These are phyloP conservation scores for Musca vetustissima DNA, from an alignment of 1,140 invertebrate species.

Conservation along the genomic window DNA sequence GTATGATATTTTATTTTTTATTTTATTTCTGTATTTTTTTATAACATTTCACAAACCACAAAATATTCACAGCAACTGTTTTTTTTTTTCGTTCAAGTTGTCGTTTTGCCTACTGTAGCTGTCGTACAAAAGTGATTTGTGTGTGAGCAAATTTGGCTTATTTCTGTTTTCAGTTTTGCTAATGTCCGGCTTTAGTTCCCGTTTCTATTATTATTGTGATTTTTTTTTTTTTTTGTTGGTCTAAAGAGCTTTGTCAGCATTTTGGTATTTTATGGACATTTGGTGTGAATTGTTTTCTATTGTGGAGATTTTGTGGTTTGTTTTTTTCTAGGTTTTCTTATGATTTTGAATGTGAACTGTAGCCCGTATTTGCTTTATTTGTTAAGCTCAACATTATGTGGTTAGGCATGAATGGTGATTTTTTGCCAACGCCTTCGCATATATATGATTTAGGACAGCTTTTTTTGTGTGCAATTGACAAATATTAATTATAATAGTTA, in stretches of 20 bases:
- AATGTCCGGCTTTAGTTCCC: background rate
- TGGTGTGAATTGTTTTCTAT: background rate
- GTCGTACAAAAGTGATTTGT: constrained; percentile 2
- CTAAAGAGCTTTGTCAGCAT: constrained; percentile 2
- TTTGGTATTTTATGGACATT: background rate
- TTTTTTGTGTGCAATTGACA: background rate
- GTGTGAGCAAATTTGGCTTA: background rate
- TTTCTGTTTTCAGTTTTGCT: no score
- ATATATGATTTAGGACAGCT: no score
- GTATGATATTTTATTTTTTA: background rate
- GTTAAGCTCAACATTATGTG: constrained; percentile 1
- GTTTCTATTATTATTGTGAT: no score
- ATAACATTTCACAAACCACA: no score
- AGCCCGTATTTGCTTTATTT: background rate
- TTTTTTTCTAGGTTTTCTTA: no score
- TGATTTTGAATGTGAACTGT: no score
- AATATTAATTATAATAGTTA: background rate
- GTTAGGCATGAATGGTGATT: background rate
- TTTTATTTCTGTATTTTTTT: no score
- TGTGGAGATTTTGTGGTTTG: constrained; percentile 12
- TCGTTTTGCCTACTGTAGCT: background rate
- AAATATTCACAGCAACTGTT: no score
- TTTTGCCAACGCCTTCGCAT: no score
- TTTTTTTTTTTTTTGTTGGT: background rate
- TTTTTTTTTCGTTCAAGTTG: no score